Base-by-base conservation (phyloP, 2,797 vertebrate genomes). In the Parotocinclus haroldoi region DNA sequence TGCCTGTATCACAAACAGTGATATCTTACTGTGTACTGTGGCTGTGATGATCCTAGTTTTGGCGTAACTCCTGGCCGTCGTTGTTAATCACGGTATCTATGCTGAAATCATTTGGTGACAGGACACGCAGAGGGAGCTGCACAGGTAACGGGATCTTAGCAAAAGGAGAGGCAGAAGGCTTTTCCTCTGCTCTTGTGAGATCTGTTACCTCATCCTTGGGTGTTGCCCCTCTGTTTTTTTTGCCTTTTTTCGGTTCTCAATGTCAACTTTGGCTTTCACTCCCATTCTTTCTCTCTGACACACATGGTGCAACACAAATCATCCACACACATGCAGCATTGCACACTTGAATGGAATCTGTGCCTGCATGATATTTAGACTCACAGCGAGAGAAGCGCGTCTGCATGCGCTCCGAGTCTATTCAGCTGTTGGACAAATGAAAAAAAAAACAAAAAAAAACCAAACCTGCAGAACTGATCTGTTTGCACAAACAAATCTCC, bases 201-300 rank as follows among this genome's bases (percentile, higher is more conserved):
- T 27, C 42, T 12, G 14, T 48, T 66, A 76, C 53, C 57, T 76
- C 62, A 65, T 73, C 37, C n/a, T 36, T 40, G 66, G 77, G 58
- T 63, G 71, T 69, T 71, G 65, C 10, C 40, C 1, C 40, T 42
- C 27, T 52, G n/a, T n/a, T n/a, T n/a, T 27, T 17, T 18, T 50
- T 39, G 40, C 17, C 55, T 56, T 8, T 38, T 61, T 27, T 8
- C 27, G 5, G 27, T 27, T 27, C 27, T 27, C 27, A 27, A 2
- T 27, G 27, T 9, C 40, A 36, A 16, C n/a, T 39, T 8, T 54
- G 2, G 46, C 18, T 67, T 39, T 58, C 46, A 27, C 16, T 45
- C 8, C 5, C 27, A 27, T 27, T 27, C 27, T 27, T 27, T 27
- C 9, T 59, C 19, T 57, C 46, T 70, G 37, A 66, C 14, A 49